Evolutionary conservation across 2,797 vertebrate genomes (phyloP), one percentile per base, ranked within the genome.

Genomic region (Xyrichtys novacula): DNA sequence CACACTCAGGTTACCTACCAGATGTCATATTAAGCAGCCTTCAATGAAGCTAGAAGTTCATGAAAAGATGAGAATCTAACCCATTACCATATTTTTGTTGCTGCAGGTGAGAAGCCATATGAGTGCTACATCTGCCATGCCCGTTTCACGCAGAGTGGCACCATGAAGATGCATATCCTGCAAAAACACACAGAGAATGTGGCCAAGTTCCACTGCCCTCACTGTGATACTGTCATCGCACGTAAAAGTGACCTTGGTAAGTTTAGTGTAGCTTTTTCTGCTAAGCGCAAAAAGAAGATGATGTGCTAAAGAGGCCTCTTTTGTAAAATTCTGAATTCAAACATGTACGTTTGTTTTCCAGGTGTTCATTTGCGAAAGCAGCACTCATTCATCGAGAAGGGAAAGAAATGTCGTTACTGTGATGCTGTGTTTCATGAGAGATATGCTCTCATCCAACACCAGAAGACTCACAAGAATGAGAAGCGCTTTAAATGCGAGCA

Each of bases 131-230:
- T 99, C 90, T 99, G 97, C 91, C 97, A 99, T 9, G 97, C 97
- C 71, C 97, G 97, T 39, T 99, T 99, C 91, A 99, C 97, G 64
- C 97, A 99, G 89, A 99, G 97, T 49, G 97, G 97, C 71, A 98
- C 97, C 80, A 99, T 98, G 97, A 99, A 99, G 93, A 98, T 98
- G 97, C 97, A 99, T 88, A 98, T 98, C 86, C 91, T 99, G 93
- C 97, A 98, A 93, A 99, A 99, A 91, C 97, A 99, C 94, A 99
- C 97, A 0, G 97, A 99, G 90, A 98, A 99, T 2, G 97, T 98
- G 92, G 97, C 97, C 47, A 99, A 99, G 93, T 99, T 97, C 91
- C 97, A 99, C 85, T 99, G 97, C 92, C 97, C 97, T 57, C 97
- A 99, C 92, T 99, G 97, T 92, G 97, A 99, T 87, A 98, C 97